Evolutionary conservation across 1,140 invertebrate species (phyloP).

Genomic region (Polyergus mexicanus): DNA sequence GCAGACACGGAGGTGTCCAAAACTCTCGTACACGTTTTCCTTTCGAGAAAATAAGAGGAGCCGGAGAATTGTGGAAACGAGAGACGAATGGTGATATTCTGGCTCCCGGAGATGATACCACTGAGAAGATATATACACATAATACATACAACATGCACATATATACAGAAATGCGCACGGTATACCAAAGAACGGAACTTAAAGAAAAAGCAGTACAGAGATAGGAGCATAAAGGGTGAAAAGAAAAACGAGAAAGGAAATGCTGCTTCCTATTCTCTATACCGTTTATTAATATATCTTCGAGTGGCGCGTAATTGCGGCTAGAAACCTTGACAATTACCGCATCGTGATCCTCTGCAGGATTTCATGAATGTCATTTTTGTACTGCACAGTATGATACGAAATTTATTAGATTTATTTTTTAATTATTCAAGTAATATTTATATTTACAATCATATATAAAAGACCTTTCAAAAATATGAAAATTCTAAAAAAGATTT

Average conservation of each 20-base stretch:
- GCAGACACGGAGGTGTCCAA: constrained; percentile 36
- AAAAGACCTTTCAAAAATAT: not conserved
- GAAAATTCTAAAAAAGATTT: not conserved
- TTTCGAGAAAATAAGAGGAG: constrained; percentile 46
- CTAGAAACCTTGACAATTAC: constrained; percentile 28
- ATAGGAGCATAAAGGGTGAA: constrained; percentile 29
- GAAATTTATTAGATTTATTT: constrained; percentile 14
- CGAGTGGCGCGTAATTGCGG: constrained; percentile 39
- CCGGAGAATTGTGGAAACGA: constrained; percentile 48
- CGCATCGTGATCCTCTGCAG: constrained; percentile 16
- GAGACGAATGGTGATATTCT: constrained; percentile 53
- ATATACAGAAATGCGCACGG: not conserved
- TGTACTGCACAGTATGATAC: not conserved
- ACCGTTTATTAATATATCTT: constrained; percentile 54
- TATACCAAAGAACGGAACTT: not conserved
- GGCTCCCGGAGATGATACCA: constrained; percentile 28
- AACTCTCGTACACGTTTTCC: constrained; percentile 53
- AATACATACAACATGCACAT: not conserved
- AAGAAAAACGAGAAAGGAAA: constrained; percentile 13
- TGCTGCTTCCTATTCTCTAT: constrained; percentile 13
- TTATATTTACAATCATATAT: not conserved
- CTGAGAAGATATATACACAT: not conserved
- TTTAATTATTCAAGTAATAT: not conserved
- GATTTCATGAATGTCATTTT: constrained; percentile 30
- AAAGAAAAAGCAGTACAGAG: constrained; percentile 17